Evolutionary conservation across 2,797 vertebrate species (phyloP).

Genomic region (Podargus strigoides): DNA sequence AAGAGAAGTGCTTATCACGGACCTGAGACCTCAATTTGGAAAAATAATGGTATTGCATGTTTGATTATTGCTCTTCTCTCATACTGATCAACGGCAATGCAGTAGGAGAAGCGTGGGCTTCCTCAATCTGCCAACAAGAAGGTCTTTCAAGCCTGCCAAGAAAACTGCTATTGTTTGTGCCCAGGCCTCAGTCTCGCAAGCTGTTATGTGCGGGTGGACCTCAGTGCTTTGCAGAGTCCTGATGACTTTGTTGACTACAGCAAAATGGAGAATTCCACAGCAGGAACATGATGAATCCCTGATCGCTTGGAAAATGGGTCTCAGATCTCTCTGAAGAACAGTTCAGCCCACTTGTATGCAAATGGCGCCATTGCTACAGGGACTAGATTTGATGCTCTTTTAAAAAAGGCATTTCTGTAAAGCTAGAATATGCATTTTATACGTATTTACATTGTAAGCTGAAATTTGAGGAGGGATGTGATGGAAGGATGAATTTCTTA

Average conservation of each 20-base stretch:
- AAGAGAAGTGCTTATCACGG: neutral
- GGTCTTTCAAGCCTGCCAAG: slow-evolving; percentile 37
- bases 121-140: slow-evolving; percentile 49
- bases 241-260: neutral
- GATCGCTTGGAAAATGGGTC: neutral
- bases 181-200: neutral
- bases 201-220: slow-evolving; percentile 50
- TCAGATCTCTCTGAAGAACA: neutral
- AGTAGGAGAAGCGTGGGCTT: slow-evolving; percentile 45
- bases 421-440: neutral
- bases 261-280: neutral
- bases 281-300: neutral
- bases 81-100: neutral
- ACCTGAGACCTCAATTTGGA: slow-evolving; percentile 6
- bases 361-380: neutral
- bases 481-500: neutral
- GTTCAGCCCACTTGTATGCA: neutral
- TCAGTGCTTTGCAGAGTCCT: neutral
- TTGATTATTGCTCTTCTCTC: slow-evolving; percentile 27
- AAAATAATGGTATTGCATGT: neutral
- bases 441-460: neutral
- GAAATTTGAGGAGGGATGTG: neutral
- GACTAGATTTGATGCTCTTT: neutral
- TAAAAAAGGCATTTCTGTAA: neutral
- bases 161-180: slow-evolving; percentile 35